Percentiles rank a stretch among this genome's conserved stretches.
phyloP scores from a whole-genome alignment of 64 coral and sea anemone species.

The Dendronephthya gigantea region DNA sequence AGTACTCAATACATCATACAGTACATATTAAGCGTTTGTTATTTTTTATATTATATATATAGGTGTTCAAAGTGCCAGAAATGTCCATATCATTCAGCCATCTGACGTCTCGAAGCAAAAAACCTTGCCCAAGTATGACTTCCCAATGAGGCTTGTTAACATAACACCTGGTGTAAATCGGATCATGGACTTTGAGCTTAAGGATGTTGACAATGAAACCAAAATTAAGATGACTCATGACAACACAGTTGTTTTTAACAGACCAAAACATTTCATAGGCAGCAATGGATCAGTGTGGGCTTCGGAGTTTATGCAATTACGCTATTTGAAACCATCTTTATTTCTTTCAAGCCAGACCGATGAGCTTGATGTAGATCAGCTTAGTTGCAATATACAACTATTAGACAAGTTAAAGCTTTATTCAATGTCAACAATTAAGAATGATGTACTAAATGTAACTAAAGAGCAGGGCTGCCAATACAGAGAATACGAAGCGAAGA shows the following conservation, averaged over 20 bases:
- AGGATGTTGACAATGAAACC: conserved; percentile 12
- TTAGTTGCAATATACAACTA: not conserved
- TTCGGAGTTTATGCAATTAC: conserved; percentile 20
- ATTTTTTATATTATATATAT: conserved; percentile 10
- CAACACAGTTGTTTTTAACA: conserved; percentile 28
- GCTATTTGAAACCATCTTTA: conserved; percentile 16
- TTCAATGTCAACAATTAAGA: conserved; percentile 3
- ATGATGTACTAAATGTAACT: conserved; percentile 17
- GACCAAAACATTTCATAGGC: conserved; percentile 29
- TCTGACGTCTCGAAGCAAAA: not conserved
- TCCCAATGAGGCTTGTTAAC: conserved; percentile 17
- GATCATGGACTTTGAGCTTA: conserved; percentile 15
- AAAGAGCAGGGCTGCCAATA: not conserved
- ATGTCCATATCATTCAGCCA: conserved; percentile 27
- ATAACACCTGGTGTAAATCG: conserved; percentile 28
- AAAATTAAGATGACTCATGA: conserved; percentile 14
- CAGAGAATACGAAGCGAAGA: conserved; percentile 1
- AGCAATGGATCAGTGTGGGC: conserved; percentile 37
- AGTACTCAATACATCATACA: not conserved
- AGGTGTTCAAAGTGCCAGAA: conserved; percentile 27
- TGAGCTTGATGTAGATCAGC: not conserved
- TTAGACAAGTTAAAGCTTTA: conserved; percentile 10
- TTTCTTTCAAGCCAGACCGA: conserved; percentile 19
- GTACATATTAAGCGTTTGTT: not conserved
- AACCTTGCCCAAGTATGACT: conserved; percentile 24